Evolutionary conservation across 2,113 vertebrate genomes (phyloP).

Genomic region (Engystomops pustulosus): DNA sequence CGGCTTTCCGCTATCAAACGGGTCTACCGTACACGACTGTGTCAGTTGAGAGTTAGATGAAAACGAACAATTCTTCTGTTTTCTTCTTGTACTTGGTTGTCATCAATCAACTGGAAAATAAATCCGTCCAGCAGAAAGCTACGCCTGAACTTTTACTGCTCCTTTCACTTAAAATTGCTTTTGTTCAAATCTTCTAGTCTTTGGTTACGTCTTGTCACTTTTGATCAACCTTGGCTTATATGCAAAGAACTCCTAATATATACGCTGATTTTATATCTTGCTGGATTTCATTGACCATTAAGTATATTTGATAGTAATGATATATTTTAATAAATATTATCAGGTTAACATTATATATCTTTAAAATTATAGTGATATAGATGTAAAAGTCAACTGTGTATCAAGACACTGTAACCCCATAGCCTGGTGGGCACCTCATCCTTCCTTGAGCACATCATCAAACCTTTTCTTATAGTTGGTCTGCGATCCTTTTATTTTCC

Average conservation of each 20-base stretch:
- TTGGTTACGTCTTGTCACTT: conserved; percentile 29
- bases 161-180: conserved; percentile 12
- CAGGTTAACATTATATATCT: neutral
- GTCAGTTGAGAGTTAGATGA: neutral
- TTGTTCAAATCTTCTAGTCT: conserved; percentile 21
- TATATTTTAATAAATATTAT: neutral
- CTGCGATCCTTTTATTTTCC: too few relatives aligned
- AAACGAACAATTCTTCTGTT: conserved; percentile 20
- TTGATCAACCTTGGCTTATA: neutral
- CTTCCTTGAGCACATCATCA: too few relatives aligned
- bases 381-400: neutral
- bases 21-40: neutral
- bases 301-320: neutral
- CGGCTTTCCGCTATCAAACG: neutral
- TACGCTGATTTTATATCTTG: conserved; percentile 3
- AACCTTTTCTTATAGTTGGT: too few relatives aligned
- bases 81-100: conserved; percentile 18
- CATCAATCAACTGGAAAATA: conserved; percentile 44
- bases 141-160: conserved; percentile 1
- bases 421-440: too few relatives aligned
- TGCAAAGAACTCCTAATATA: neutral
- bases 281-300: neutral
- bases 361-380: neutral
- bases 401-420: too few relatives aligned
- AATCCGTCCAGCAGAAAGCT: conserved; percentile 1